These are phyloP conservation scores for Drosophila azteca DNA, from an alignment of 1,140 invertebrate species.

Conservation along the genomic window DNA sequence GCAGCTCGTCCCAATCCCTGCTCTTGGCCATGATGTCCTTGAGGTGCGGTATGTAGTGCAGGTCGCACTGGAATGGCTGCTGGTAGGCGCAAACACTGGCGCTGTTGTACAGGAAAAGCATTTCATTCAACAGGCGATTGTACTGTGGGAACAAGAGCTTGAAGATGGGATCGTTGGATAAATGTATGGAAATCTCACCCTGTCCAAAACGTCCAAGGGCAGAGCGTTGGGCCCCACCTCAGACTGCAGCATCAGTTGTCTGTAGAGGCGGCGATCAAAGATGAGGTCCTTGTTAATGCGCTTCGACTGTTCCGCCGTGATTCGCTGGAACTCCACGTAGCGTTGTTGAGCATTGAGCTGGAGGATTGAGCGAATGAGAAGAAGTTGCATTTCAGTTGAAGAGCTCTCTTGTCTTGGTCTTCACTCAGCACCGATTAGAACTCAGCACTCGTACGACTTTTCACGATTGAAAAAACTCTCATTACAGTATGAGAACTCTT, in stretches of 20 bases:
- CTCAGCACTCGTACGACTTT: not conserved
- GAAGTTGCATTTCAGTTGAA: not conserved
- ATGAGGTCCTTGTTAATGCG: conserved; percentile 87
- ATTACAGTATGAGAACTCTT: conserved; percentile 37
- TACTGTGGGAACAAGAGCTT: conserved; percentile 86
- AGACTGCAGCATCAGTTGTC: conserved; percentile 91
- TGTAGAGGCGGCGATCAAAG: conserved; percentile 88
- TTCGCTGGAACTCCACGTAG: conserved; percentile 92
- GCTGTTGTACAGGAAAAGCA: conserved; percentile 94
- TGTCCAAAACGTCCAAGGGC: conserved; percentile 91
- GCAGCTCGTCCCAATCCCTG: conserved; percentile 92
- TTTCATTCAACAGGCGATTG: conserved; percentile 93
- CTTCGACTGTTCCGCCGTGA: conserved; percentile 89
- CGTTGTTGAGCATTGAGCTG: conserved; percentile 86
- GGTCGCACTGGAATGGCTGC: conserved; percentile 91
- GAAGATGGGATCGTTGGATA: too few species aligned
- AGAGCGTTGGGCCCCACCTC: conserved; percentile 93
- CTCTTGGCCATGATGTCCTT: conserved; percentile 89
- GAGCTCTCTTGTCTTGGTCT: not conserved
- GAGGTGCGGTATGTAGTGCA: conserved; percentile 91
- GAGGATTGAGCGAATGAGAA: not conserved
- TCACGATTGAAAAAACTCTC: conserved; percentile 32
- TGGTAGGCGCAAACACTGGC: conserved; percentile 93
- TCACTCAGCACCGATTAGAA: not conserved
- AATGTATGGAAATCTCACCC: conserved; percentile 86